Conservation (phyloP, 1,140 invertebrate genomes). For the Pseudachorutes palmiensis region DNA sequence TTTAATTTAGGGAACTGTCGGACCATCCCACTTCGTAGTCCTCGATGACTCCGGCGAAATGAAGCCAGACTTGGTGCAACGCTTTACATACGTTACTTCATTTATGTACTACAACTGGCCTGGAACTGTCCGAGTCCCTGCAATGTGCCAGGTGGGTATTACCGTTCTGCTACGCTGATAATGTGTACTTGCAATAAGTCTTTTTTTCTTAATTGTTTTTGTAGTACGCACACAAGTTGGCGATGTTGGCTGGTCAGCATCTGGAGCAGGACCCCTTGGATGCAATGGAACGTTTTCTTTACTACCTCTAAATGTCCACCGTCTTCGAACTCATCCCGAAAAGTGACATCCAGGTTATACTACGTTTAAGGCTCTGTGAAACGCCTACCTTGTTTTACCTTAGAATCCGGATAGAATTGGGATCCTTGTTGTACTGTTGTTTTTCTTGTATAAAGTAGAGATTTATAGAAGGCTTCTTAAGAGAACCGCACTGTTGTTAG, state of each 20-base stretch:
- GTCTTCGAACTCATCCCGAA: no score
- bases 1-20: conserved; percentile 50
- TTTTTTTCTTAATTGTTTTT: background rate
- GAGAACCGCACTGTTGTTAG: conserved; percentile 76
- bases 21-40: conserved; percentile 85
- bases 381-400: no score
- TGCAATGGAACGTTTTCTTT: background rate
- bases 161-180: background rate
- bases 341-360: no score
- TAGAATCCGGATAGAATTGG: no score
- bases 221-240: conserved; percentile 75
- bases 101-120: conserved; percentile 94
- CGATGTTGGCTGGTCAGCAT: conserved; percentile 58
- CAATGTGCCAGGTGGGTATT: conserved; percentile 61
- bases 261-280: background rate
- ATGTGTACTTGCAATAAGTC: background rate
- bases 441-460: no score
- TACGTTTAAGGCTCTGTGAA: no score
- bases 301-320: conserved; percentile 15
- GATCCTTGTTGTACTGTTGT: no score
- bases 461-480: no score
- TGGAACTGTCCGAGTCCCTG: conserved; percentile 81
- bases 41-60: conserved; percentile 59
- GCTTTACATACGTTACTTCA: conserved; percentile 77
- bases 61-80: conserved; percentile 71